These are phyloP conservation scores for Antechinus stuartii DNA, from an alignment of 2,113 vertebrate genomes.

Conservation along the genomic window DNA sequence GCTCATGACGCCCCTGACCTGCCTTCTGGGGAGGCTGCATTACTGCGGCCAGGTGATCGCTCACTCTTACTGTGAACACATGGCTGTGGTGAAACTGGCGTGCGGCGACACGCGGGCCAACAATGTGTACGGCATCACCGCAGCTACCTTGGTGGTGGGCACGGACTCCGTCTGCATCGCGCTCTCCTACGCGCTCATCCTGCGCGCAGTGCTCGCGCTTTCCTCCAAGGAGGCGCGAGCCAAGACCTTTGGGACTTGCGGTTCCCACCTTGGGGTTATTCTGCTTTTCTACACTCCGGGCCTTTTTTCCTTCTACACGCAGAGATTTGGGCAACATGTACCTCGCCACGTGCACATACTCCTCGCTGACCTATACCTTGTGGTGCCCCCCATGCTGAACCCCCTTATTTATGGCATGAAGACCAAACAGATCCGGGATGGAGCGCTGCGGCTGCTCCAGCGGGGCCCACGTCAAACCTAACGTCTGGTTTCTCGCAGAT, in stretches of 20 bases:
- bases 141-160: slow-evolving; percentile 74
- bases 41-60: slow-evolving; percentile 72
- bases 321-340: slow-evolving; percentile 73
- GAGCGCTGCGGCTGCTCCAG: slow-evolving; percentile 52
- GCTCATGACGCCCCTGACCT: slow-evolving; percentile 78
- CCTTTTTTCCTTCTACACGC: slow-evolving; percentile 80
- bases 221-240: slow-evolving; percentile 73
- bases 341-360: slow-evolving; percentile 71
- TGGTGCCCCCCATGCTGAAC: slow-evolving; percentile 77
- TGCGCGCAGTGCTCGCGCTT: slow-evolving; percentile 66
- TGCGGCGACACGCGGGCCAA: slow-evolving; percentile 69
- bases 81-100: slow-evolving; percentile 80
- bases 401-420: slow-evolving; percentile 79
- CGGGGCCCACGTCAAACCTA: background rate
- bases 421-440: slow-evolving; percentile 72
- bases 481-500: background rate
- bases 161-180: slow-evolving; percentile 75
- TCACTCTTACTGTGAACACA: slow-evolving; percentile 81
- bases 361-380: slow-evolving; percentile 77
- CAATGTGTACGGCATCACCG: slow-evolving; percentile 72
- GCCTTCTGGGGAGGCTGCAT: slow-evolving; percentile 64
- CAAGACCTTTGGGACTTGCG: slow-evolving; percentile 79
- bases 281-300: slow-evolving; percentile 77
- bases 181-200: slow-evolving; percentile 74
- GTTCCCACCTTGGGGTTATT: slow-evolving; percentile 76